Evolutionary conservation across 2,888 invertebrate genomes (phyloP).

Genomic region (Phytoseiulus persimilis): DNA sequence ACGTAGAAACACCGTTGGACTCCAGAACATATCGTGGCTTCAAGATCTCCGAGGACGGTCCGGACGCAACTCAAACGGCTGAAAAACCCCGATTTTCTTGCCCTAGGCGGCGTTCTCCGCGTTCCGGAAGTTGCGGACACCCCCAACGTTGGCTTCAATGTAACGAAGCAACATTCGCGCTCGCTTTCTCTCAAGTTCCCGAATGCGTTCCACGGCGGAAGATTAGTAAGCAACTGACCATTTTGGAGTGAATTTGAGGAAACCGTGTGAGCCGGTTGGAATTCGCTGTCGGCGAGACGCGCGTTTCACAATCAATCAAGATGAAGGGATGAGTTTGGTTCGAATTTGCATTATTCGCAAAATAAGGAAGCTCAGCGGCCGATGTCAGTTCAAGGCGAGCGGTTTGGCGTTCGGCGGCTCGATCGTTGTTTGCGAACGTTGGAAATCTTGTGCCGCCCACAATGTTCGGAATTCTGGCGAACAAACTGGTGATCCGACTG

Average conservation of each 20-base stretch:
- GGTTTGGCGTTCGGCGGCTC: not conserved
- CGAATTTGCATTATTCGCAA: not conserved
- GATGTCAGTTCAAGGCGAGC: not conserved
- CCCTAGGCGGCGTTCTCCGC: too few relatives aligned
- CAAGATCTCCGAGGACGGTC: too few relatives aligned
- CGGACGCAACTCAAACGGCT: too few relatives aligned
- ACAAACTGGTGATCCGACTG: not conserved
- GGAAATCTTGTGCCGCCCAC: not conserved
- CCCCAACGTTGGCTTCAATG: too few relatives aligned
- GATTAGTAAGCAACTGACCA: not conserved
- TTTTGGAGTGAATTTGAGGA: not conserved
- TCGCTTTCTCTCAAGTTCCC: too few relatives aligned
- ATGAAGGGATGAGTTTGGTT: not conserved
- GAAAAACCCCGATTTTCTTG: too few relatives aligned
- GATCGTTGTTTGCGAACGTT: not conserved
- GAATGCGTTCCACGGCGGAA: not conserved
- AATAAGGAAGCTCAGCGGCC: slow-evolving; percentile 5
- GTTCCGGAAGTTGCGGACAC: too few relatives aligned
- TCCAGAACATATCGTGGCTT: too few relatives aligned
- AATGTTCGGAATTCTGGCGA: slow-evolving; percentile 5
- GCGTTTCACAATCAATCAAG: not conserved
- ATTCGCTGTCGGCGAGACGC: not conserved
- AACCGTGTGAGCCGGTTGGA: not conserved
- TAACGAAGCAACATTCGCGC: too few relatives aligned
- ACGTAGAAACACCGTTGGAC: too few relatives aligned